A percentile compares a stretch with the other conserved stretches of the same genome.
phyloP scores from a whole-genome alignment of 2,888 invertebrate species.

The Lottia scabra region DNA sequence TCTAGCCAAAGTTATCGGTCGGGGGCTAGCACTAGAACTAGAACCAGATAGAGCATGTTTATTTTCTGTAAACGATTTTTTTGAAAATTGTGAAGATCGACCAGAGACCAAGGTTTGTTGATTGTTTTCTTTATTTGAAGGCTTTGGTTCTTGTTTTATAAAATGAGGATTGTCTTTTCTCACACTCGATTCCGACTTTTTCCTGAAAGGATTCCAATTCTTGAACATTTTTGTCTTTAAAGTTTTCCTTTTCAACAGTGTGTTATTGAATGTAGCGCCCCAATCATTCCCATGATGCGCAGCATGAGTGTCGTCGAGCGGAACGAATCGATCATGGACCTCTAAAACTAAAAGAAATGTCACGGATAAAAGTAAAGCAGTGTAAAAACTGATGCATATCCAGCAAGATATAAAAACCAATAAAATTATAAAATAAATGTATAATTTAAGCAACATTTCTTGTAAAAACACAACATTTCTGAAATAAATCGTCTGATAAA shows the following conservation, averaged over 20 bases:
- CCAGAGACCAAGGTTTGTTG: too few species aligned
- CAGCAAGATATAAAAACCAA: conserved; percentile 1
- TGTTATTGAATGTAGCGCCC: background rate
- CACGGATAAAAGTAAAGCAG: background rate
- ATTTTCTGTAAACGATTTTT: background rate
- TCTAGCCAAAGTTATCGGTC: conserved; percentile 12
- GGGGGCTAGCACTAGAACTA: background rate
- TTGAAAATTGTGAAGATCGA: too few species aligned
- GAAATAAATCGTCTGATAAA: conserved; percentile 1
- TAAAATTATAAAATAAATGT: conserved; percentile 7
- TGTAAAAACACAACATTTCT: conserved; percentile 9
- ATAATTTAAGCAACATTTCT: conserved; percentile 10
- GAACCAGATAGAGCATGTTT: background rate
- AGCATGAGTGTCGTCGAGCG: background rate
- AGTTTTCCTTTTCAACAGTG: background rate
- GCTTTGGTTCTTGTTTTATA: background rate
- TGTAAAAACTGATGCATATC: conserved; percentile 6
- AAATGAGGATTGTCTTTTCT: background rate
- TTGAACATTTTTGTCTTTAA: conserved; percentile 14
- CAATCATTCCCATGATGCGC: conserved; percentile 4
- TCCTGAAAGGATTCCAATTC: conserved; percentile 18
- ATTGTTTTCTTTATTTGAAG: background rate
- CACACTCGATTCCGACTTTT: background rate
- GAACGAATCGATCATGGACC: conserved; percentile 1
- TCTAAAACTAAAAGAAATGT: background rate